Conservation (phyloP, 2,797 vertebrate genomes). For the Diglossa cyanea region DNA sequence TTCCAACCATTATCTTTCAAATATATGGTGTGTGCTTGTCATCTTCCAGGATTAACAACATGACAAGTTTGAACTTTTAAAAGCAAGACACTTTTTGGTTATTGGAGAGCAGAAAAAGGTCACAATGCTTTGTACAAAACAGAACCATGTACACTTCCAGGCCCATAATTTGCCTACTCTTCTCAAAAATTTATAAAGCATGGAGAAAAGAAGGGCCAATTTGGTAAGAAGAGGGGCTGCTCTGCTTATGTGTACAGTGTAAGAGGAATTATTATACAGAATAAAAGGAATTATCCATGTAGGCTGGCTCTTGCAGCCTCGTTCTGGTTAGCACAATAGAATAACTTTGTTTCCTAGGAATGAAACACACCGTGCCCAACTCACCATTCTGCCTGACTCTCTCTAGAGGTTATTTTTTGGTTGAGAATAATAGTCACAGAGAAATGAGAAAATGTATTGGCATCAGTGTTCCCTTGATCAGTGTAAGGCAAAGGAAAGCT, state of each 20-base stretch:
- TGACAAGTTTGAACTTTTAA: conserved; percentile 61
- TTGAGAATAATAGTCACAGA: not conserved
- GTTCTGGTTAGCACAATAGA: not conserved
- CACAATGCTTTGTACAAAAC: conserved; percentile 5
- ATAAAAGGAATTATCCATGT: not conserved
- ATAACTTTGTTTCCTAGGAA: not conserved
- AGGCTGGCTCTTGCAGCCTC: not conserved
- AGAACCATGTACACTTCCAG: not conserved
- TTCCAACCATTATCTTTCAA: conserved; percentile 29
- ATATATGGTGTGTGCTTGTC: not conserved
- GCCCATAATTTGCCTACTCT: not conserved
- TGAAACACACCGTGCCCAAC: not conserved
- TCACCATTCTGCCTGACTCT: not conserved
- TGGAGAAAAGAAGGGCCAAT: not conserved
- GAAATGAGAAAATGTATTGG: not conserved
- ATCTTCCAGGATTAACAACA: conserved; percentile 23
- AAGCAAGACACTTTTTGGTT: conserved; percentile 39
- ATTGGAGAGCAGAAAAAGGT: conserved; percentile 47
- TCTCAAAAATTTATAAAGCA: not conserved
- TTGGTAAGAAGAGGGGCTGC: not conserved
- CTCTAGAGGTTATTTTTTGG: not conserved
- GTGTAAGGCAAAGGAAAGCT: conserved; percentile 1
- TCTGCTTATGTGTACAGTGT: not conserved
- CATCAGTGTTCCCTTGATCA: not conserved
- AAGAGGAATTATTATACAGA: not conserved